Conservation (phyloP, 2,888 invertebrate species). For the Vandiemenella viatica region DNA sequence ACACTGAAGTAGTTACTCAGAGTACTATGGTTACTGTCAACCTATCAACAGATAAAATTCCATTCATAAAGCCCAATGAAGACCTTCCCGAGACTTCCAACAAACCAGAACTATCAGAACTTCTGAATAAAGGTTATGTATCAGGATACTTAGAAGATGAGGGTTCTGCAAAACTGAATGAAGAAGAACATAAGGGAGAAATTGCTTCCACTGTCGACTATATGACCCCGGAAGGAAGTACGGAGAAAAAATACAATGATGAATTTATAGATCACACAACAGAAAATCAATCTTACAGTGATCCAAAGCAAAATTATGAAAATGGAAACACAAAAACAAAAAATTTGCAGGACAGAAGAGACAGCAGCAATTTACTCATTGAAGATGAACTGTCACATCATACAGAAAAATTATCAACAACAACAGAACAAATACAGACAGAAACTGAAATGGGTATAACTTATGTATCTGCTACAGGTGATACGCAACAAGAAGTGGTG, state of each 20-base stretch:
- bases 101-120: no score
- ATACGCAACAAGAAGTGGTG: no score
- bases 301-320: neutral
- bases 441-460: no score
- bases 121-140: no score
- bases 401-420: neutral
- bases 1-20: neutral
- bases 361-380: no score
- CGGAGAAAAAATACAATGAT: no score
- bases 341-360: no score
- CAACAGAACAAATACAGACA: neutral
- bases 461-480: no score
- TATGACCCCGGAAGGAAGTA: neutral
- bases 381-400: neutral
- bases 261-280: no score
- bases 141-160: neutral
- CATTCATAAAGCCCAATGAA: neutral
- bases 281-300: neutral
- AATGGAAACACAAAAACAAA: neutral
- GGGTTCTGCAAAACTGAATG: neutral
- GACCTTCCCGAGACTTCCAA: no score
- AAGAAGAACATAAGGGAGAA: neutral
- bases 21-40: neutral
- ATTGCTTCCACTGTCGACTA: neutral
- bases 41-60: neutral